Evolutionary conservation across 2,113 vertebrate species (phyloP).

Genomic region (Silurus glanis): DNA sequence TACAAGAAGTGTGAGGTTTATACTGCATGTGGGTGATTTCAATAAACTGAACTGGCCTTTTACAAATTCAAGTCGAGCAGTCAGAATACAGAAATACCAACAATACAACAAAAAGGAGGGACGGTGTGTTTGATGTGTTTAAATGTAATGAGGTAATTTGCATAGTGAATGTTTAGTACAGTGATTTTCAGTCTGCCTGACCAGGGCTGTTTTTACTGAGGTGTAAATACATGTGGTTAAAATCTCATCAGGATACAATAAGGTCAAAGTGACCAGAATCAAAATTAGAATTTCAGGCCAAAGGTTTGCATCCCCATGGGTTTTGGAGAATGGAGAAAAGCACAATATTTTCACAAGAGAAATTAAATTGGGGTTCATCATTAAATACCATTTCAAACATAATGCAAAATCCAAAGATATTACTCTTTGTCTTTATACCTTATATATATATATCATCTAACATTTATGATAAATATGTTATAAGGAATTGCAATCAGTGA

Average conservation of each 20-base stretch:
- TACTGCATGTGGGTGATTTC: neutral
- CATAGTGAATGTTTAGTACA: slow-evolving; percentile 2
- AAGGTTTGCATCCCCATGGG: neutral
- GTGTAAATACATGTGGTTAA: neutral
- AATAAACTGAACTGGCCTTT: neutral
- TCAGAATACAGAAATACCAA: neutral
- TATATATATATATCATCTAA: neutral
- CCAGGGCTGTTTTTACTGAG: neutral
- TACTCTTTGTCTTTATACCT: neutral
- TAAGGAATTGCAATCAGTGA: neutral
- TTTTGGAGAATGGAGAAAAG: neutral
- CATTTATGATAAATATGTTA: neutral
- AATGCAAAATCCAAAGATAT: neutral
- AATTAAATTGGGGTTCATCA: neutral
- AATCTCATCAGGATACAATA: neutral
- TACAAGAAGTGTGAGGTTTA: neutral
- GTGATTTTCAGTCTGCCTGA: neutral
- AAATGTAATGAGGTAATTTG: neutral
- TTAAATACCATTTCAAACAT: neutral
- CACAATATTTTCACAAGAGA: neutral
- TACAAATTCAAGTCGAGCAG: neutral
- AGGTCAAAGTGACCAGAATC: neutral
- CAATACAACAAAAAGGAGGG: neutral
- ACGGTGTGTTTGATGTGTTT: neutral
- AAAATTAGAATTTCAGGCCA: neutral